Evolutionary conservation across 2,888 invertebrate genomes (phyloP).

Genomic region (Drosophila basisetae): DNA sequence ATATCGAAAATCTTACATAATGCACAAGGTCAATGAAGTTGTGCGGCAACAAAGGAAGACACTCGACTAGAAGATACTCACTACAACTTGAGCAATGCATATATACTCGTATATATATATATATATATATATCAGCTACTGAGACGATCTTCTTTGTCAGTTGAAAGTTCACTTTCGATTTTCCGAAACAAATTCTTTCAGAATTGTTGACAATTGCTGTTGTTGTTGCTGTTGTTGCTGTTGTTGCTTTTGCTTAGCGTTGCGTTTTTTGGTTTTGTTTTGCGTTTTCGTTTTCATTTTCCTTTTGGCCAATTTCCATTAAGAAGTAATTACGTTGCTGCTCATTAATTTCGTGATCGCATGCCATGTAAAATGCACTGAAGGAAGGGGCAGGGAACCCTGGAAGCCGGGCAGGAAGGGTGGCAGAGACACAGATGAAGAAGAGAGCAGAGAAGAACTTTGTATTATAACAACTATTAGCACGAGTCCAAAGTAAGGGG

Average conservation of each 20-base stretch:
- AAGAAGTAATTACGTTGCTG: constrained; percentile 79
- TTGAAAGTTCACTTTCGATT: constrained; percentile 38
- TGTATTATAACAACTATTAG: constrained; percentile 44
- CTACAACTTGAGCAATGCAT: neutral
- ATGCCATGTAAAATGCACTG: constrained; percentile 73
- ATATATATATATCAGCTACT: neutral
- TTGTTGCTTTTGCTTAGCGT: constrained; percentile 2
- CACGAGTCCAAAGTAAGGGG: constrained; percentile 45
- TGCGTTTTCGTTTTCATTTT: constrained; percentile 27
- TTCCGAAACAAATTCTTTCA: constrained; percentile 9
- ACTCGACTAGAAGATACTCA: neutral
- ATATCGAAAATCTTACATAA: constrained; percentile 15
- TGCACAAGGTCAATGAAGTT: constrained; percentile 8
- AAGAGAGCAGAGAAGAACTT: neutral
- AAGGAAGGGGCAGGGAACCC: constrained; percentile 3
- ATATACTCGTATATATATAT: neutral
- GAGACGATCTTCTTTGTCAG: neutral
- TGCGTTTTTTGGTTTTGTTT: constrained; percentile 5
- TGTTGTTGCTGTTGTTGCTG: neutral
- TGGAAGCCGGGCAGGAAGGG: neutral
- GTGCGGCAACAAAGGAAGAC: constrained; percentile 9
- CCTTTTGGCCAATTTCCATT: constrained; percentile 78
- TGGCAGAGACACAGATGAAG: neutral
- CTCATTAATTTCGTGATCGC: constrained; percentile 81
- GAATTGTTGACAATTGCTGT: constrained; percentile 10